Evolutionary conservation across 1,140 invertebrate species (phyloP), one percentile per base, ranked within the genome.

Genomic region (Nephotettix cincticeps): DNA sequence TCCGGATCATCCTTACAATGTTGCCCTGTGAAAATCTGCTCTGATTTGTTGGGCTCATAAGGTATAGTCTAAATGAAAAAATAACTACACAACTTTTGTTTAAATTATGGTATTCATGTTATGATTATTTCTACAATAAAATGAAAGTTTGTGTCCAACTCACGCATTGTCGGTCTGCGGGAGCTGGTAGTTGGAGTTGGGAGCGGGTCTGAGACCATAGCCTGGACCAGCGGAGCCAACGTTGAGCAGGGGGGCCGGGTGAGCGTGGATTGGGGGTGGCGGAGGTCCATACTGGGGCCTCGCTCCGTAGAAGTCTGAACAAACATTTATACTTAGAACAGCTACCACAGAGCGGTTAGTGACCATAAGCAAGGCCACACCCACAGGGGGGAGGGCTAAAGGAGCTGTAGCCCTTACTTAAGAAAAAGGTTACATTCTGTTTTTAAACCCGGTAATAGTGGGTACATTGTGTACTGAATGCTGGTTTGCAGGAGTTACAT

Each of bases 131-230:
- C 6, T 40, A 9, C 6, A 6, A 40, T 6, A 6, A 11, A 14
- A n/a, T 54, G 19, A 19, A 21, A 61, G 6, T 6, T 61, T 14
- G 6, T 14, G 13, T 21, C 47, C 28, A 28, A 61, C 56, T 61
- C 27, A 61, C 56, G 56, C 56, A 61, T 61, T 61, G 25, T 61
- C 56, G 28, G 56, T 61, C 27, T 61, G 56, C 2, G 56, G 56
- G 6, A 61, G 56, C 25, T 61, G 14, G 56, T 61, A 61, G 56
- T 61, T 61, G 32, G 32, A 36, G 56, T 23, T 23, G 56, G 56
- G 56, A 14, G 56, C 56, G 11, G 21, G 56, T 27, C 56, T 2
- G 56, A 61, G 23, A 2, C 56, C 56, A 21, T 51, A 51, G 47
- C 47, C 47, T 3, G 14, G 14, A 11, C 47, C 47, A 9, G 56